A percentile compares a stretch with the other conserved stretches of the same genome.
Conservation (phyloP, 2,797 vertebrate species). For the Enteromius paludinosus region DNA sequence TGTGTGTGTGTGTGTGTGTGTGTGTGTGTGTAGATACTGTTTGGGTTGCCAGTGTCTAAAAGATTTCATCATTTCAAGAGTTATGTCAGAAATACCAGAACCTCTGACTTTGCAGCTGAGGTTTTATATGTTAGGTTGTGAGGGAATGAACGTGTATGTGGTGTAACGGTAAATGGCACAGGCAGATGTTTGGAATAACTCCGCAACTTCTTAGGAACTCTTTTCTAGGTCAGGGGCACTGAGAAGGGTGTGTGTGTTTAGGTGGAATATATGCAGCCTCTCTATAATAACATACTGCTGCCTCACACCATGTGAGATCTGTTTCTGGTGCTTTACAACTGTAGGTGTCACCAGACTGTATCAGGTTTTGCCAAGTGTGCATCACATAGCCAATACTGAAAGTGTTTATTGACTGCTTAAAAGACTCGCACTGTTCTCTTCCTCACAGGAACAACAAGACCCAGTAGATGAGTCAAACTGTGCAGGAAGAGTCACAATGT, state of each 20-base stretch:
- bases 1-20: neutral
- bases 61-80: slow-evolving; percentile 10
- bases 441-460: neutral
- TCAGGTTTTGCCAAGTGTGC: slow-evolving; percentile 41
- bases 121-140: slow-evolving; percentile 21
- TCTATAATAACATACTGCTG: slow-evolving; percentile 13
- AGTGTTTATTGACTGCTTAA: slow-evolving; percentile 26
- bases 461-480: slow-evolving; percentile 18
- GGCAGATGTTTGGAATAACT: slow-evolving; percentile 56
- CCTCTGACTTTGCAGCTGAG: slow-evolving; percentile 23
- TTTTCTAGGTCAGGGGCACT: slow-evolving; percentile 59
- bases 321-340: slow-evolving; percentile 31
- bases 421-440: slow-evolving; percentile 3
- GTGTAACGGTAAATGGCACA: slow-evolving; percentile 43
- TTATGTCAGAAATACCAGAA: slow-evolving; percentile 17
- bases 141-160: slow-evolving; percentile 24
- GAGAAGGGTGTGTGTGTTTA: slow-evolving; percentile 32
- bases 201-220: slow-evolving; percentile 27
- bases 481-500: neutral
- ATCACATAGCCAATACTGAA: slow-evolving; percentile 28
- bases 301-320: slow-evolving; percentile 7
- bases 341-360: slow-evolving; percentile 36
- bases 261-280: slow-evolving; percentile 7
- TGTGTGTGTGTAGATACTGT: slow-evolving; percentile 34
- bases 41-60: slow-evolving; percentile 26